phyloP scores from a whole-genome alignment of 2,113 vertebrate genomes.

The Pterocles gutturalis region DNA sequence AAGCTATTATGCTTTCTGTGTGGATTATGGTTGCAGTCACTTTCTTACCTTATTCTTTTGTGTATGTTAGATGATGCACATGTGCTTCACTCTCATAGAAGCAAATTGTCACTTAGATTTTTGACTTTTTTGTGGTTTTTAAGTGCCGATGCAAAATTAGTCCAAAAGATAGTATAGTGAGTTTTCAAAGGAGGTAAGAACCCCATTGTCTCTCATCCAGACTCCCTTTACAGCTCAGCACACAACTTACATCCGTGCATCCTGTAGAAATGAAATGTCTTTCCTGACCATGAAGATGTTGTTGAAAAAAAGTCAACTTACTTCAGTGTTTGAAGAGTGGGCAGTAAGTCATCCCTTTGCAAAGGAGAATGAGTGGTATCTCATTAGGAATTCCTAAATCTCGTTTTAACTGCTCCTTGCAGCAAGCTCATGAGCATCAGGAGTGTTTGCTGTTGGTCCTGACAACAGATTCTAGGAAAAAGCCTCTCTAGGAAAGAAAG shows the following conservation, averaged over 20 bases:
- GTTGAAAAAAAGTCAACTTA: background rate
- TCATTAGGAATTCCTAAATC: background rate
- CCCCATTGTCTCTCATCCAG: fast-evolving
- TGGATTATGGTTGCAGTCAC: background rate
- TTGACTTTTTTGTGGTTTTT: background rate
- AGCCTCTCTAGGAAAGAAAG: background rate
- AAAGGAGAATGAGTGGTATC: background rate
- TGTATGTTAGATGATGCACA: fast-evolving
- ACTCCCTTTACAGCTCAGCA: background rate
- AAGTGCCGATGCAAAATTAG: background rate
- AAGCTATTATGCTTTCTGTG: background rate
- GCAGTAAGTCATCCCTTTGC: background rate
- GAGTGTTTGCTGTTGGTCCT: background rate
- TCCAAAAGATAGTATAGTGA: background rate
- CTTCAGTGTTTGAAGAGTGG: background rate
- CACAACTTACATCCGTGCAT: background rate
- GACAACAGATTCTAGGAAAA: background rate
- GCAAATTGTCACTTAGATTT: background rate
- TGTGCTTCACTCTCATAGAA: background rate
- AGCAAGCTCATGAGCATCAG: background rate
- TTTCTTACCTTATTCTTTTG: background rate
- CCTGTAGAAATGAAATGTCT: background rate
- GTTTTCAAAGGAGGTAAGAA: background rate
- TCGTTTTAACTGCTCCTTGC: background rate
- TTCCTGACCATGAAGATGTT: background rate